A percentile compares a stretch with the other conserved stretches of the same genome.
phyloP scores from a whole-genome alignment of 2,797 vertebrate species.

The Ammospiza maritima region DNA sequence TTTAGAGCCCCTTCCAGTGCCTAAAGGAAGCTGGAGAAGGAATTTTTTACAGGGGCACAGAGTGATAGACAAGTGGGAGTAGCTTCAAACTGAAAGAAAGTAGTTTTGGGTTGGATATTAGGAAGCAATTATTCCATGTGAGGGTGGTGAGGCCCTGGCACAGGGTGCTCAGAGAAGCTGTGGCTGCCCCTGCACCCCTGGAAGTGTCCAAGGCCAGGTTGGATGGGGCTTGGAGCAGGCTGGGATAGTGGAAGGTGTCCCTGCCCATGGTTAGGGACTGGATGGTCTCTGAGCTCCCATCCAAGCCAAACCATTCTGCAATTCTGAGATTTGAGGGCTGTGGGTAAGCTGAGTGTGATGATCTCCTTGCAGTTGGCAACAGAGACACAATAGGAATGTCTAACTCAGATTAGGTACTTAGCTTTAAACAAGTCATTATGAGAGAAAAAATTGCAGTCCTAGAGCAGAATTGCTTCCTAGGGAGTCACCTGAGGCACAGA shows the following conservation, averaged over 20 bases:
- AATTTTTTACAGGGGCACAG: neutral
- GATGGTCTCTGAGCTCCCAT: neutral
- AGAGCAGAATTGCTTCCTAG: neutral
- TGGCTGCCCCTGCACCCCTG: neutral
- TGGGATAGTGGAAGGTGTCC: neutral
- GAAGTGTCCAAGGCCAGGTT: neutral
- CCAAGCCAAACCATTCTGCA: neutral
- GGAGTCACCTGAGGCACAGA: neutral
- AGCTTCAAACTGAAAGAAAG: neutral
- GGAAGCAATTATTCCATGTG: neutral
- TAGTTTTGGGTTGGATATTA: neutral
- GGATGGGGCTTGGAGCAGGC: accelerated
- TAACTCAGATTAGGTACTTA: neutral
- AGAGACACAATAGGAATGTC: neutral
- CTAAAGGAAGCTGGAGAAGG: neutral
- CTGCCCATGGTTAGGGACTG: accelerated
- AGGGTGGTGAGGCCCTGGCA: neutral
- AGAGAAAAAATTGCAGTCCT: neutral
- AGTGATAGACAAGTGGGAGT: neutral
- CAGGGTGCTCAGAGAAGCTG: accelerated
- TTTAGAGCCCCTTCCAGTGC: neutral
- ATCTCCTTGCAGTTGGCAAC: neutral
- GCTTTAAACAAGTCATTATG: neutral
- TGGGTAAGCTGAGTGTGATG: neutral
- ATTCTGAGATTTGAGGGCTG: neutral